These are phyloP conservation scores for Seriola aureovittata DNA, from an alignment of 2,113 vertebrate species.

Conservation along the genomic window DNA sequence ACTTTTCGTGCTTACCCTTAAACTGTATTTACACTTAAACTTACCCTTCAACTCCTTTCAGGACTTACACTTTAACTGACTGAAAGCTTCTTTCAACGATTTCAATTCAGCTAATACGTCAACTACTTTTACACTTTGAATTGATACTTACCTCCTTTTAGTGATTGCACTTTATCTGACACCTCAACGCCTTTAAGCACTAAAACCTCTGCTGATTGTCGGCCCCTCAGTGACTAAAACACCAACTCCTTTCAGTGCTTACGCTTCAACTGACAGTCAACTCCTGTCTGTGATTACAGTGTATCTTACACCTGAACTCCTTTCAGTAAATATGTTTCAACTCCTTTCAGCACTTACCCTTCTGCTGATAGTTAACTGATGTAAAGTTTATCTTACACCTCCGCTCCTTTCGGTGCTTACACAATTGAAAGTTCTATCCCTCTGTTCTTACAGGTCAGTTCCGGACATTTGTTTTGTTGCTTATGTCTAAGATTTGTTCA, in stretches of 20 bases:
- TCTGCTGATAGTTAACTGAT: neutral
- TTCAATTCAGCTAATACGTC: neutral
- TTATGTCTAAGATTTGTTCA: neutral
- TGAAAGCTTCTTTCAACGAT: neutral
- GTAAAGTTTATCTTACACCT: no score
- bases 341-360: no score
- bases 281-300: neutral
- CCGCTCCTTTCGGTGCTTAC: no score
- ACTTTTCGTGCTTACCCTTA: no score
- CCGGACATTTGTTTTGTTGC: neutral
- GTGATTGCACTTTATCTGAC: neutral
- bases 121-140: neutral
- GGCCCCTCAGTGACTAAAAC: no score
- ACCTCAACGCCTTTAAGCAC: neutral
- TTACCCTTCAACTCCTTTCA: neutral
- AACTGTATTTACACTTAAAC: neutral
- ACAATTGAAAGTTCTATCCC: neutral
- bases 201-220: neutral
- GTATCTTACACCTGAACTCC: neutral
- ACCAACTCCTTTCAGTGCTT: neutral
- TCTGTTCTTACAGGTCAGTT: neutral
- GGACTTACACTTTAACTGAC: neutral
- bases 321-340: neutral
- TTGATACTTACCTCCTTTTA: neutral
- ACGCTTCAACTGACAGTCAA: neutral